These are phyloP conservation scores for Orthonevra nobilis DNA, from an alignment of 2,888 invertebrate genomes.

Conservation along the genomic window DNA sequence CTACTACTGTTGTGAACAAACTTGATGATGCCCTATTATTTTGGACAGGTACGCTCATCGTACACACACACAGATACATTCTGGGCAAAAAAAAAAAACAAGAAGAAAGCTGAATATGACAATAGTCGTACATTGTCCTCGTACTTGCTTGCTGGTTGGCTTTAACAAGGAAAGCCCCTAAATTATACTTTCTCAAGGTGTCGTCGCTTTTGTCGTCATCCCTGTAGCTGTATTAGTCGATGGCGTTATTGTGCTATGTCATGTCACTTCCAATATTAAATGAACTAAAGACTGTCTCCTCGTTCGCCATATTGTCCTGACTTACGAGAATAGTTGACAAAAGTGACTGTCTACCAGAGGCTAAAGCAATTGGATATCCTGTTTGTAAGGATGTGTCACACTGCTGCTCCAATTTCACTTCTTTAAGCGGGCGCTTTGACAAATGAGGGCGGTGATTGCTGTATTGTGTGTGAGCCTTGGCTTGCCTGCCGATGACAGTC, in stretches of 20 bases:
- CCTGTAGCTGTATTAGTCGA: conserved; percentile 48
- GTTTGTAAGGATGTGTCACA: conserved; percentile 49
- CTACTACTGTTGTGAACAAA: conserved; percentile 47
- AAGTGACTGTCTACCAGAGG: conserved; percentile 46
- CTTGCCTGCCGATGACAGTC: conserved; percentile 57
- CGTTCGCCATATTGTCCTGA: conserved; percentile 40
- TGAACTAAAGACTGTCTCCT: conserved; percentile 59
- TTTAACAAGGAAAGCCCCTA: conserved; percentile 68
- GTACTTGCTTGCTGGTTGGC: conserved; percentile 51
- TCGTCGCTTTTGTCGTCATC: conserved; percentile 28
- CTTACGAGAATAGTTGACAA: conserved; percentile 55
- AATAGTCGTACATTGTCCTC: conserved; percentile 60
- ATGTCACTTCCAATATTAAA: conserved; percentile 67
- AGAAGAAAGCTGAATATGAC: conserved; percentile 56
- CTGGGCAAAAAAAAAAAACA: neutral
- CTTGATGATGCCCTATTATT: conserved; percentile 67
- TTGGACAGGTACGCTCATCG: conserved; percentile 61
- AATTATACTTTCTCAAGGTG: conserved; percentile 70
- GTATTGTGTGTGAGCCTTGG: conserved; percentile 38
- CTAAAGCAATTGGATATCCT: conserved; percentile 43
- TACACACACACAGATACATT: conserved; percentile 1
- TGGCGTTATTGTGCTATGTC: conserved; percentile 62
- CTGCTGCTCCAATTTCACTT: conserved; percentile 57
- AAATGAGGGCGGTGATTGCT: conserved; percentile 57
- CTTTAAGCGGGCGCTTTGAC: conserved; percentile 38